Percentiles rank a stretch among this genome's conserved stretches.
Evolutionary conservation across 2,888 invertebrate species (phyloP).

Genomic region (Rhamnusium bicolor): DNA sequence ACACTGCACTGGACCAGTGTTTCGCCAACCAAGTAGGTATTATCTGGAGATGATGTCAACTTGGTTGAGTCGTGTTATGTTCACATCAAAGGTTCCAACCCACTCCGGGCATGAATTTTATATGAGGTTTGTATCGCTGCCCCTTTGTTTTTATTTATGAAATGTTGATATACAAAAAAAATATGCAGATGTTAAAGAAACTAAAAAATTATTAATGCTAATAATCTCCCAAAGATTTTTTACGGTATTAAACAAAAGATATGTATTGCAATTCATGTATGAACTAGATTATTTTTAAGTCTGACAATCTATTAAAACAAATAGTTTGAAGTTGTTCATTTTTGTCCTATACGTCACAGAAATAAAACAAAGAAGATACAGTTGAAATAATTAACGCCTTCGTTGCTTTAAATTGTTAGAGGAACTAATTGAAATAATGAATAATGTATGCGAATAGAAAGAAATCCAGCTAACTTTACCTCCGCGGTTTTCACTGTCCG

Average conservation of each 20-base stretch:
- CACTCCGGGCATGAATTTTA: too few relatives aligned
- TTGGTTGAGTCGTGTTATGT: too few relatives aligned
- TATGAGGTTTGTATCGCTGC: too few relatives aligned
- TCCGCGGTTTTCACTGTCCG: constrained; percentile 99
- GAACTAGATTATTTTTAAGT: neutral
- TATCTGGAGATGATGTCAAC: too few relatives aligned
- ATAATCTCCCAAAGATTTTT: constrained; percentile 15
- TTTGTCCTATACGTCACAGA: neutral
- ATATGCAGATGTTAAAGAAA: constrained; percentile 18
- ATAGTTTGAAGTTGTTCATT: neutral
- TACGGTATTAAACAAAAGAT: too few relatives aligned
- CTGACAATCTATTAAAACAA: neutral
- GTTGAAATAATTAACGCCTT: constrained; percentile 33
- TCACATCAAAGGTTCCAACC: too few relatives aligned
- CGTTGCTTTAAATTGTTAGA: constrained; percentile 47
- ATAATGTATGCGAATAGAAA: constrained; percentile 51
- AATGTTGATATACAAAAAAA: too few relatives aligned
- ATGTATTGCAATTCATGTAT: too few relatives aligned
- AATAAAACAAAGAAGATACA: constrained; percentile 34
- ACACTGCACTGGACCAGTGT: too few relatives aligned
- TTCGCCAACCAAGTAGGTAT: too few relatives aligned
- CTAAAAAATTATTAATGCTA: too few relatives aligned
- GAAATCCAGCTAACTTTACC: constrained; percentile 77
- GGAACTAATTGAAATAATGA: constrained; percentile 58
- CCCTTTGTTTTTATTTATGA: too few relatives aligned